Base-by-base conservation (phyloP, 2,797 vertebrate genomes). In the Paramormyrops hopkinsi region DNA sequence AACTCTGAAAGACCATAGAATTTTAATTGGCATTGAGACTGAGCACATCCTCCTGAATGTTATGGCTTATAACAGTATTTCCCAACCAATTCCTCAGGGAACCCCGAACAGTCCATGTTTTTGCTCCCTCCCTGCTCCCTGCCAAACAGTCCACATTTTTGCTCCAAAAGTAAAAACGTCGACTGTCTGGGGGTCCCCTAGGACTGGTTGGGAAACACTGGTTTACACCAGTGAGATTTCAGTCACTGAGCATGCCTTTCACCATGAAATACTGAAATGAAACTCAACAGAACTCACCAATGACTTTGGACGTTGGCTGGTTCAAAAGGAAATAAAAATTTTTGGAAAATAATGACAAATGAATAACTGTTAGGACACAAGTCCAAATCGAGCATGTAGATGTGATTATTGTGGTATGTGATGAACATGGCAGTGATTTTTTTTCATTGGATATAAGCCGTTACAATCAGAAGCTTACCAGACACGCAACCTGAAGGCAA, bases 1-100 rank as follows among this genome's bases (percentile, higher is more conserved):
- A 93, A 93, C 91, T 97, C 96, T 96, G 94, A 92, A 94, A 94
- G 90, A 73, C 17, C 17, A 17, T 33, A 37, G 19, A 62, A 19
- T 44, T 14, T 41, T 33, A 25, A 65, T 69, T 65, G 44, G 41
- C 9, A 48, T 4, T 25, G 25, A 33, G 48, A 50, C 22, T 11
- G 48, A 33, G 50, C 46, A 86, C n/a, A 33, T 11, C 83, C 44
- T 53, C 11, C 6, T 33, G 12, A 51, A 17, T 8, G 12, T 51
- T 86, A 25, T 14, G 83, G 22, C 14, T 14, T 33, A 29, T 33
- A 25, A 7, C 33, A 76, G 33, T 0, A 0, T 76, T 73, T 73
- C 29, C 29, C 65, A 14, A 17, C 29, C 29, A 4, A 73, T 4
- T 73, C 65, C 29, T 14, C 29, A 6, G 65, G 29, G 65, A 73